Evolutionary conservation across 2,113 vertebrate genomes (phyloP), one percentile per base, ranked within the genome.

Genomic region (Speoplatyrhinus poulsoni): DNA sequence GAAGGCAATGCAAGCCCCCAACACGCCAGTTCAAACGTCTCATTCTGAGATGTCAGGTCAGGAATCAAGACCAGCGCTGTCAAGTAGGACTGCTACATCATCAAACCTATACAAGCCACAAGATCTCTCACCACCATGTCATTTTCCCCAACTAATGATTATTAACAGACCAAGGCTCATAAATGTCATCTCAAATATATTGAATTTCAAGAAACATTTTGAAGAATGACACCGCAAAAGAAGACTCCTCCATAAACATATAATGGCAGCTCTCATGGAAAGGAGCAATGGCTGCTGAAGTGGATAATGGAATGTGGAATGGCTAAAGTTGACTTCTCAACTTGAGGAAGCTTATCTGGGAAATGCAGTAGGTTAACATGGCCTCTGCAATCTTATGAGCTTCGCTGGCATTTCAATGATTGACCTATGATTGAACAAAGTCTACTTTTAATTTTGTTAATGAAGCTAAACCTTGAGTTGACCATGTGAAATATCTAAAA

Each of bases 291-390:
- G 19, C 55, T 17, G 11, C 11, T 26, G 16, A 57, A 57, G 9
- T 10, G 16, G 17, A 57, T 8, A 8, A 11, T 33, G 15, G 60
- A 60, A 33, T 41, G 15, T 15, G 41, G 65, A 9, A 58, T 16
- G 54, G 1, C 10, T 11, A 46, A 8, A 60, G 46, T 53, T 58
- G 7, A 41, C 36, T 5, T 41, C 36, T 6, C 46, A 48, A 53
- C 15, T 55, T 54, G 52, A 54, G 49, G 46, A 48, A 62, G 4
- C 64, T 15, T 0, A 13, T 6, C 8, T 32, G 15, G 53, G 41
- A 72, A 16, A 3, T 48, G 75, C 54, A 41, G 16, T 9, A 63
- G 46, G 65, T 60, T 46, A n/a, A 15, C 48, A 46, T 60, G 52
- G 6, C 63, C 17, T 61, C 48, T 57, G 12, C 17, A 36, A 58